Base-by-base conservation (phyloP, 2,113 vertebrate species). In the Eurypyga helias region DNA sequence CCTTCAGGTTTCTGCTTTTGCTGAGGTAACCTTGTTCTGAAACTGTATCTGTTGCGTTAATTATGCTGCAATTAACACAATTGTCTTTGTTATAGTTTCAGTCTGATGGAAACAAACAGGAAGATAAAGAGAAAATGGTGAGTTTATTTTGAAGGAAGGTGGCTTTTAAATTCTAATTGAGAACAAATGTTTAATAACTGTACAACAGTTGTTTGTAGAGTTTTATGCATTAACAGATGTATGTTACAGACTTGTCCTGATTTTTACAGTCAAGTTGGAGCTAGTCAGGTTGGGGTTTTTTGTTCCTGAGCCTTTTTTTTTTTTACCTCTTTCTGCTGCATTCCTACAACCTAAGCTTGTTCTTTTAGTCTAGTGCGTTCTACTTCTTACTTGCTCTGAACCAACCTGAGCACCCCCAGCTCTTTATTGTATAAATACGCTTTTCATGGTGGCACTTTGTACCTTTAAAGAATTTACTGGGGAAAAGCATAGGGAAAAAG, bases 101-200 rank as follows among this genome's bases (percentile, higher is more conserved):
- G 91, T 98, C 97, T 94, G 98, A 99, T 95, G 98, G 98, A 95
- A 97, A 91, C 97, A 98, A 98, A 92, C 98, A 98, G 91, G 99
- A 99, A 83, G 98, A 98, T 90, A 99, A 98, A 97, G 99, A 99
- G 69, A 99, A 98, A 98, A 98, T 98, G 98, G 99, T 99, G 95
- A 99, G 98, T 96, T 76, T 38, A 19, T 85, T 83, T 82, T 79
- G 34, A 17, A 69, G 19, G 21, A 69, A 38, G 26, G 24, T 34
- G 23, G 18, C 90, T 55, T 91, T 66, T 3, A 72, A 31, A 49
- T 41, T 48, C 23, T 86, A 46, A n/a, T 26, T 31, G 19, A 49
- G 28, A 73, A 13, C 28, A 54, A 43, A 33, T 60, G 17, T 73
- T 86, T 78, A 45, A 19, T 16, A 57, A 33, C 46, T 38, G 10